These are phyloP conservation scores for Lutraria rhynchaena DNA, from an alignment of 1,140 invertebrate genomes.

Conservation along the genomic window DNA sequence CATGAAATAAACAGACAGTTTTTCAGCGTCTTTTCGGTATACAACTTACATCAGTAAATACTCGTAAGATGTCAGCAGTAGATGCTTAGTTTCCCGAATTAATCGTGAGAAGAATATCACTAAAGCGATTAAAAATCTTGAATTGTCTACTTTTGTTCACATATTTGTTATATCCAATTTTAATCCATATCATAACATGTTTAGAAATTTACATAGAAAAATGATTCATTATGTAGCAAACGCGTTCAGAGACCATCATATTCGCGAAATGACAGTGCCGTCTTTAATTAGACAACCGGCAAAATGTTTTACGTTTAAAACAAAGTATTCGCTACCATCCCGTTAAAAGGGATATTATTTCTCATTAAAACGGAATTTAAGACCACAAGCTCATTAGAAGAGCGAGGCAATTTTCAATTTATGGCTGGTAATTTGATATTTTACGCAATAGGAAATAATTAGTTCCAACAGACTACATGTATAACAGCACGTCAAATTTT, in stretches of 20 bases:
- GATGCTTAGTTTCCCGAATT: no score
- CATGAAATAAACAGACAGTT: no score
- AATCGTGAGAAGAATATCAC: no score
- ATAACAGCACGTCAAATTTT: background rate
- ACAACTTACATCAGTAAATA: no score
- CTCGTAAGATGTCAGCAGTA: no score
- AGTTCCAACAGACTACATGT: conserved; percentile 22
- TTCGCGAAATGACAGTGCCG: conserved; percentile 16
- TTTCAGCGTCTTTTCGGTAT: no score
- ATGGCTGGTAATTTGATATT: conserved; percentile 52
- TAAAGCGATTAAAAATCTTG: no score
- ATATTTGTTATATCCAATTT: no score
- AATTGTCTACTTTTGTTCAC: no score
- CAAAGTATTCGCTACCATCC: conserved; percentile 16
- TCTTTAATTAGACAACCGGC: conserved; percentile 10
- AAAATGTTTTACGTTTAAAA: conserved; percentile 14
- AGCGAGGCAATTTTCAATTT: conserved; percentile 43
- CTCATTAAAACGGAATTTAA: conserved; percentile 25
- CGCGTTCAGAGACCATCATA: background rate
- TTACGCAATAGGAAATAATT: conserved; percentile 53
- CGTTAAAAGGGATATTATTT: conserved; percentile 27
- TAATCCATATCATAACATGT: no score
- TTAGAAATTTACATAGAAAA: background rate
- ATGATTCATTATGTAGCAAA: conserved; percentile 30
- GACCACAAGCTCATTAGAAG: conserved; percentile 8